Percentiles rank a stretch among this genome's conserved stretches.
These are phyloP conservation scores for Mycteria americana DNA, from an alignment of 2,797 vertebrate species.

Conservation along the genomic window DNA sequence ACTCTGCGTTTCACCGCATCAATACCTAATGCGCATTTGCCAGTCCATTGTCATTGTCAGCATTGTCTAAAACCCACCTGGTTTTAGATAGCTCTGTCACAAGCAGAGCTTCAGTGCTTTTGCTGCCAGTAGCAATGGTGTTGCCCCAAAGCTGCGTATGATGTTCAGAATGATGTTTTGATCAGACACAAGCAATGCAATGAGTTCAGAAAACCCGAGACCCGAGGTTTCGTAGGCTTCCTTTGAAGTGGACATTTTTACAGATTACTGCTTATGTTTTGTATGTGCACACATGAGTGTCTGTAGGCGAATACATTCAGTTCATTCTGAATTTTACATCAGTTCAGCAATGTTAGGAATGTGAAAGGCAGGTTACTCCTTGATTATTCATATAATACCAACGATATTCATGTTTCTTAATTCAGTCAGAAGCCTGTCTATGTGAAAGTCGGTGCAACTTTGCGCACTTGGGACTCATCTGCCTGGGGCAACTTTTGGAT, in stretches of 20 bases:
- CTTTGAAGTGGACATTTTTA: background rate
- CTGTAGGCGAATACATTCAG: background rate
- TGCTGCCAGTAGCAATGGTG: background rate
- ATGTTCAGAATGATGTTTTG: background rate
- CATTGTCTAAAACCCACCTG: too few species aligned
- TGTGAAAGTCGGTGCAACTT: background rate
- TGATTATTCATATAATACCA: background rate
- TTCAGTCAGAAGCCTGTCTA: background rate
- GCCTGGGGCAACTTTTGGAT: background rate
- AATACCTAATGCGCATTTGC: background rate
- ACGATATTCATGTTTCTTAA: background rate
- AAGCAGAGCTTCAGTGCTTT: background rate
- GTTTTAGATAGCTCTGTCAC: background rate
- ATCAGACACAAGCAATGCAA: background rate
- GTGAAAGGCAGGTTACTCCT: background rate
- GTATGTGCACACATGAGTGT: background rate
- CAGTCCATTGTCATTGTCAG: background rate
- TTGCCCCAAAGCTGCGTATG: background rate
- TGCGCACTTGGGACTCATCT: background rate
- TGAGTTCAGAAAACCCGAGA: background rate
- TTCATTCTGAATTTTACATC: background rate
- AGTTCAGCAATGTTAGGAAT: background rate
- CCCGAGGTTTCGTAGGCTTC: background rate
- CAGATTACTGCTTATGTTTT: background rate
- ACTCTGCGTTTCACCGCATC: background rate